Evolutionary conservation across 1,140 invertebrate genomes (phyloP).

Genomic region (Leptopilina boulardi): DNA sequence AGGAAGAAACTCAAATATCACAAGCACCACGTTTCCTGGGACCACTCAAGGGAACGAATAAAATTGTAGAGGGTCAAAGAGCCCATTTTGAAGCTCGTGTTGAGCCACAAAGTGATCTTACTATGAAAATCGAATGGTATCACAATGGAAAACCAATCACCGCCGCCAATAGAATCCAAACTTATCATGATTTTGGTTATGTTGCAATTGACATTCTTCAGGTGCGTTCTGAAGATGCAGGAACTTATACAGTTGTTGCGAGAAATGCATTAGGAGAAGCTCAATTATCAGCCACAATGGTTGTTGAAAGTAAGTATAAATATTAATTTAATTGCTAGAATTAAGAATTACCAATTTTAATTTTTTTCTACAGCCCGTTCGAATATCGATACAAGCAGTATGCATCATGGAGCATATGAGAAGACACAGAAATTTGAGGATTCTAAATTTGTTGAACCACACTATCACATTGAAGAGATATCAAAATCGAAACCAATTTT

Average conservation of each 20-base stretch:
- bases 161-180: slow-evolving; percentile 91
- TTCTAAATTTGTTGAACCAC: slow-evolving; percentile 89
- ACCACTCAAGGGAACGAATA: slow-evolving; percentile 91
- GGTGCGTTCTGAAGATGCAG: slow-evolving; percentile 90
- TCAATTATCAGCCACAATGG: slow-evolving; percentile 86
- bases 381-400: slow-evolving; percentile 90
- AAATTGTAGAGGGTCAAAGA: slow-evolving; percentile 95
- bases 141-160: slow-evolving; percentile 91
- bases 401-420: slow-evolving; percentile 89
- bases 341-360: slow-evolving; percentile 47
- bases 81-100: slow-evolving; percentile 97
- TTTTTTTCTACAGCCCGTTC: slow-evolving; percentile 82
- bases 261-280: slow-evolving; percentile 91
- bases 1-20: slow-evolving; percentile 85
- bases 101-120: slow-evolving; percentile 93
- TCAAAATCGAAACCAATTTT: slow-evolving; percentile 95
- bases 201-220: slow-evolving; percentile 95
- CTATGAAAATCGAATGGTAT: slow-evolving; percentile 93
- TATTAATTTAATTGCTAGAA: slow-evolving; percentile 38
- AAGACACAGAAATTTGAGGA: slow-evolving; percentile 92
- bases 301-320: slow-evolving; percentile 87
- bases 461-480: slow-evolving; percentile 93
- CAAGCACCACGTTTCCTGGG: slow-evolving; percentile 91
- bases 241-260: slow-evolving; percentile 92
- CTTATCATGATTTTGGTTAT: slow-evolving; percentile 96